A percentile compares a stretch with the other conserved stretches of the same genome.
Conservation (phyloP, 2,888 invertebrate genomes). For the Lasioglossum lativentre region DNA sequence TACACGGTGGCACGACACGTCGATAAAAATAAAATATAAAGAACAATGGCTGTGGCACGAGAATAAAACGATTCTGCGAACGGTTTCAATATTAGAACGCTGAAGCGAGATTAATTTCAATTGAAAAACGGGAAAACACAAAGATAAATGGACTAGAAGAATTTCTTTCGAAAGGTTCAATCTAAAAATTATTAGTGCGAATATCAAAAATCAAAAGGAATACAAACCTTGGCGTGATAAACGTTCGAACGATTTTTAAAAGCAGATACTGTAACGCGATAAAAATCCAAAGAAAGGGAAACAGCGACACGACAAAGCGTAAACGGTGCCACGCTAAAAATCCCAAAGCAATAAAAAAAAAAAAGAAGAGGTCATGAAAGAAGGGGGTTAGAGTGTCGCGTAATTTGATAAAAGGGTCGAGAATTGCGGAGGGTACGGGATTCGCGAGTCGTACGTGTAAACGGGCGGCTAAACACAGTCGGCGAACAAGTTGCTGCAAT, state of each 20-base stretch:
- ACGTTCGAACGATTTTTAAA: no score
- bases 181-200: no score
- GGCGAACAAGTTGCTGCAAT: slow-evolving; percentile 15
- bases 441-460: not conserved
- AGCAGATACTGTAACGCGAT: not conserved
- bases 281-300: not conserved
- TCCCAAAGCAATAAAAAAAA: not conserved
- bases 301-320: not conserved
- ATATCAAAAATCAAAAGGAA: no score
- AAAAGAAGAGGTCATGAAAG: not conserved
- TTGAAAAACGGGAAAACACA: not conserved
- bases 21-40: not conserved
- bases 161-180: not conserved
- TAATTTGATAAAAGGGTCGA: not conserved
- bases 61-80: not conserved
- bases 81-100: not conserved
- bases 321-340: not conserved
- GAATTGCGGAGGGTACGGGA: not conserved
- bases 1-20: slow-evolving; percentile 24
- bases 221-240: no score
- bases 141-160: not conserved
- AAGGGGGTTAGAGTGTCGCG: not conserved
- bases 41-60: not conserved
- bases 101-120: not conserved
- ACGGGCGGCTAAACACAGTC: not conserved